Percentiles rank a stretch among this genome's conserved stretches.
These are phyloP conservation scores for Catharus ustulatus DNA, from an alignment of 2,797 vertebrate species.

Conservation along the genomic window DNA sequence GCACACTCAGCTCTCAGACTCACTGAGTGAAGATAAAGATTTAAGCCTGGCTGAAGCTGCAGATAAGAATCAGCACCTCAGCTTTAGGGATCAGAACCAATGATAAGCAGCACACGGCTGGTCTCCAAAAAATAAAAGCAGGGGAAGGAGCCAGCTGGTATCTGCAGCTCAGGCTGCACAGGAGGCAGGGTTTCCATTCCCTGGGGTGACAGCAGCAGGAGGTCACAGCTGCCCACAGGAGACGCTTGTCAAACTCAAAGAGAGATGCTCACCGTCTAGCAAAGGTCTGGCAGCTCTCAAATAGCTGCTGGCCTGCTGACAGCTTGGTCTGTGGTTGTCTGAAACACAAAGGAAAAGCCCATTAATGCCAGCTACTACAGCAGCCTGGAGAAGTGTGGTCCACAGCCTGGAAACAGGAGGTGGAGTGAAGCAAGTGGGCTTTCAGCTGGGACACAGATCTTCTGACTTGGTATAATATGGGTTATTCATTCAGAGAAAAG, in stretches of 20 bases:
- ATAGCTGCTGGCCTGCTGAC: background rate
- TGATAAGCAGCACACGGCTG: conserved; percentile 44
- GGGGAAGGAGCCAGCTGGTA: background rate
- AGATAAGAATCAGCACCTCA: conserved; percentile 63
- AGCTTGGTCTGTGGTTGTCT: background rate
- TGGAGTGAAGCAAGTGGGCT: accelerated
- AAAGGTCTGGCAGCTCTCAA: background rate
- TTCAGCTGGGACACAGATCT: background rate
- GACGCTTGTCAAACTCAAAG: background rate
- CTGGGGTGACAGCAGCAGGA: background rate
- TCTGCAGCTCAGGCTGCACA: background rate
- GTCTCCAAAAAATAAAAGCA: conserved; percentile 14
- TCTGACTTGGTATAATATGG: background rate
- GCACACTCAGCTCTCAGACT: conserved; percentile 67
- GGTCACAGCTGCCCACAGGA: background rate
- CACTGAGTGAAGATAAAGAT: conserved; percentile 59
- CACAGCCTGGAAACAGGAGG: background rate
- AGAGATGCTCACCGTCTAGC: background rate
- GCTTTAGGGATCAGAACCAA: conserved; percentile 39
- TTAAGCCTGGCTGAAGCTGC: conserved; percentile 46
- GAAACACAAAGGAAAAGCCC: background rate
- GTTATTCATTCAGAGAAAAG: background rate
- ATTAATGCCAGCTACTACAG: background rate
- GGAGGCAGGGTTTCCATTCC: background rate
- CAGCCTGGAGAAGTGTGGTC: background rate